Evolutionary conservation across 2,797 vertebrate genomes (phyloP), one percentile per base, ranked within the genome.

Genomic region (Fringilla coelebs): DNA sequence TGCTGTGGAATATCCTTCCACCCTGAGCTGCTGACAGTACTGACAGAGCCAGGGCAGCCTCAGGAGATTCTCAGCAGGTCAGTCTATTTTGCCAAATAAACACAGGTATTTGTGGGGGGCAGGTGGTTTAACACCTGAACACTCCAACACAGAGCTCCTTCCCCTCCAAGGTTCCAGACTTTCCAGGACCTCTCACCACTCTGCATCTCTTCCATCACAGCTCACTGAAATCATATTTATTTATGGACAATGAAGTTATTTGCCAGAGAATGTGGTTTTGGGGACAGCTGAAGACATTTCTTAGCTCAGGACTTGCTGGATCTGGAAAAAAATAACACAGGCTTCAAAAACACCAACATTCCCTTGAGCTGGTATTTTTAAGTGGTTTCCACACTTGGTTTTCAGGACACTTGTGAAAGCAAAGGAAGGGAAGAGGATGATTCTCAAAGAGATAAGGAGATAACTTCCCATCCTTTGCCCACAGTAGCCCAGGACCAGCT

Each of bases 201-300:
- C n/a, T 9, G 22, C 63, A 87, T 40, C 2, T 1, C 31, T 67
- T 93, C 68, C 38, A 83, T n/a, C 75, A 65, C 84, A 90, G 63
- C 58, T 88, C 6, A 4, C 36, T 57, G 36, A 71, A 87, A 90
- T 6, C 2, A 0, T 51, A n/a, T 63, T 93, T 73, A 51, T 48
- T 90, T 45, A 74, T 12, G 24, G 41, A 57, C 45, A 68, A 17
- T 13, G 43, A 31, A 85, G 20, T 46, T 51, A 77, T 65, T 75
- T 85, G 43, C 43, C 73, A 88, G 78, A 75, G 46, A 94, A 89
- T 22, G 19, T 25, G 34, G 18, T 40, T 17, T 74, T 62, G 26
- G 45, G 79, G 89, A 89, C 55, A 92, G 72, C 45, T 83, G 62
- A 91, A 95, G 41, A n/a, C 34, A 38, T 93, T 91, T 94, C 31